These are phyloP conservation scores for Bursaphelenchus mucronatus DNA, from an alignment of 1,140 invertebrate genomes.

Conservation along the genomic window DNA sequence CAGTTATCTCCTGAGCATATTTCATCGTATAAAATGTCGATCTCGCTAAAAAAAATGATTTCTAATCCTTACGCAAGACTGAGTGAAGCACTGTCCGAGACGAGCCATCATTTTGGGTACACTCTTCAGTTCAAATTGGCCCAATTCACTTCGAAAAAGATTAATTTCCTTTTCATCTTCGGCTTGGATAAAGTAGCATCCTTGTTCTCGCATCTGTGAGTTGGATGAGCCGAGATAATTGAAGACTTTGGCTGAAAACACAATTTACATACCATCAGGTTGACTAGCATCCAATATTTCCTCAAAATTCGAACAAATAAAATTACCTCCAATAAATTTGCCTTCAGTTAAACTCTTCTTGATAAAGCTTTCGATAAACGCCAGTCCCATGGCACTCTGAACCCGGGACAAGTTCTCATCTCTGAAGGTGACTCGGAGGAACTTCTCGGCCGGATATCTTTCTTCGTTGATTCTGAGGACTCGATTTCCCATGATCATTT, in stretches of 20 bases:
- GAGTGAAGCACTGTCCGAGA: conserved; percentile 49
- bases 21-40: no score
- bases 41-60: not conserved
- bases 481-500: conserved; percentile 45
- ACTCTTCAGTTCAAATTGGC: conserved; percentile 41
- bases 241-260: conserved; percentile 33
- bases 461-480: conserved; percentile 29
- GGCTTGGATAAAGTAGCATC: conserved; percentile 47
- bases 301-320: not conserved
- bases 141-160: conserved; percentile 28
- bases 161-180: conserved; percentile 20
- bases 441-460: conserved; percentile 32
- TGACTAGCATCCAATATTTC: not conserved
- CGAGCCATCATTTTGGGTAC: conserved; percentile 52
- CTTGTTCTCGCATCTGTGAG: conserved; percentile 49
- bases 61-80: conserved; percentile 32
- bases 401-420: conserved; percentile 33
- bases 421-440: conserved; percentile 40
- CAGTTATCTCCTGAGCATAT: no score
- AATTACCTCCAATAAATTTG: conserved; percentile 25
- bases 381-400: conserved; percentile 6
- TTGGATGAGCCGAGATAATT: conserved; percentile 51
- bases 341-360: conserved; percentile 27
- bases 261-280: not conserved
- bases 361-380: conserved; percentile 33